These are phyloP conservation scores for Dipodomys merriami DNA, from an alignment of 2,113 vertebrate species.

Conservation along the genomic window DNA sequence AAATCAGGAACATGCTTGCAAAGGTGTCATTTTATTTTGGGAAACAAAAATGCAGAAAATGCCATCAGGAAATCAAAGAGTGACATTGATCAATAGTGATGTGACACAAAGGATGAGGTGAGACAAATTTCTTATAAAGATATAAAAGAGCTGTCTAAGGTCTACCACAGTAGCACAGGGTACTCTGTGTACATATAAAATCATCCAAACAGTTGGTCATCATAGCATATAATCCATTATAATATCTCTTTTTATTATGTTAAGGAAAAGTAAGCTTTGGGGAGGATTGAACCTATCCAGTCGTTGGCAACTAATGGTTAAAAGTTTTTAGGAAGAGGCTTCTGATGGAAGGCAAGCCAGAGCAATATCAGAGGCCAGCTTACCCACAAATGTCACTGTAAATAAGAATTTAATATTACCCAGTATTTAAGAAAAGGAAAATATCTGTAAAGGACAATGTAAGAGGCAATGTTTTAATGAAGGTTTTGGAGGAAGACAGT, in stretches of 20 bases:
- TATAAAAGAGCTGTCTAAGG: rapidly evolving
- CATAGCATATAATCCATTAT: neutral
- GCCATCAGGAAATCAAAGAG: neutral
- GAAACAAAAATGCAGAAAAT: neutral
- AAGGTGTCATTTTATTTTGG: conserved; percentile 9
- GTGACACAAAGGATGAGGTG: neutral
- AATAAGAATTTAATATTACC: neutral
- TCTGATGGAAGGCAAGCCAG: neutral
- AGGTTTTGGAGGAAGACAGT: neutral
- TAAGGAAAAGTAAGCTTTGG: neutral
- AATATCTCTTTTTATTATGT: neutral
- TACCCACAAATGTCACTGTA: neutral
- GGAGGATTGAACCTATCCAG: neutral
- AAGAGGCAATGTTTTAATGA: neutral
- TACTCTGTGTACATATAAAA: rapidly evolving
- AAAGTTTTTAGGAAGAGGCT: neutral
- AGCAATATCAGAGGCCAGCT: neutral
- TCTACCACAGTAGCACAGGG: neutral
- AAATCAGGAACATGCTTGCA: neutral
- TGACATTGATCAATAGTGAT: neutral
- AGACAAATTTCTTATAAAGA: too few species aligned
- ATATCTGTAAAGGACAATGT: neutral
- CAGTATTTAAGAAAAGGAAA: neutral
- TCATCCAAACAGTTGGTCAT: neutral
- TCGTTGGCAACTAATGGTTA: neutral